Evolutionary conservation across 2,888 invertebrate species (phyloP).

Genomic region (Gasteruption jaculator): DNA sequence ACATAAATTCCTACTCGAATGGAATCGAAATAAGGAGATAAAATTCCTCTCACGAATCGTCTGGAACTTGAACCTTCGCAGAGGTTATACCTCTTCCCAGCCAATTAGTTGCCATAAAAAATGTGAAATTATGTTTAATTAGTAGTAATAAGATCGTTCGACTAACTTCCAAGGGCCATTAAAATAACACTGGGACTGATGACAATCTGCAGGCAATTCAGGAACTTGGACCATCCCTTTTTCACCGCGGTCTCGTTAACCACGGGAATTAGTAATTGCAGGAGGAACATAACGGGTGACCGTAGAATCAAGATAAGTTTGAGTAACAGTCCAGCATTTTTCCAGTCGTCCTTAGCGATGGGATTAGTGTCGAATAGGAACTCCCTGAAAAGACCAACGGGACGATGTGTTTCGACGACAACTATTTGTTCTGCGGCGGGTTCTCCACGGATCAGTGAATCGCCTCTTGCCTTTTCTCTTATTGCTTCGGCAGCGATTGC

Average conservation of each 20-base stretch:
- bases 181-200: constrained; percentile 51
- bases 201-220: constrained; percentile 56
- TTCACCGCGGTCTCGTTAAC: constrained; percentile 54
- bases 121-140: no score
- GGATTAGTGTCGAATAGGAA: constrained; percentile 46
- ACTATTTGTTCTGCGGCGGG: constrained; percentile 11
- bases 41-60: no score
- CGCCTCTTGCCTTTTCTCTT: constrained; percentile 11
- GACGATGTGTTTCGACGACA: constrained; percentile 27
- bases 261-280: constrained; percentile 57
- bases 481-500: constrained; percentile 38
- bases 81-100: no score
- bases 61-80: no score
- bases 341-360: constrained; percentile 47
- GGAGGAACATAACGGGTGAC: constrained; percentile 53
- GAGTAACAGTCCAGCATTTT: constrained; percentile 33
- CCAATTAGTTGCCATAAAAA: no score
- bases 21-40: no score
- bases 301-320: constrained; percentile 51
- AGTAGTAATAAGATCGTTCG: background rate
- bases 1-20: no score
- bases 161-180: constrained; percentile 44
- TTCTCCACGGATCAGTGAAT: background rate
- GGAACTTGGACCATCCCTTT: constrained; percentile 58
- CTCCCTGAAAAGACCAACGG: constrained; percentile 36